Evolutionary conservation across 2,113 vertebrate species (phyloP).

Genomic region (Paradoxurus hermaphroditus): DNA sequence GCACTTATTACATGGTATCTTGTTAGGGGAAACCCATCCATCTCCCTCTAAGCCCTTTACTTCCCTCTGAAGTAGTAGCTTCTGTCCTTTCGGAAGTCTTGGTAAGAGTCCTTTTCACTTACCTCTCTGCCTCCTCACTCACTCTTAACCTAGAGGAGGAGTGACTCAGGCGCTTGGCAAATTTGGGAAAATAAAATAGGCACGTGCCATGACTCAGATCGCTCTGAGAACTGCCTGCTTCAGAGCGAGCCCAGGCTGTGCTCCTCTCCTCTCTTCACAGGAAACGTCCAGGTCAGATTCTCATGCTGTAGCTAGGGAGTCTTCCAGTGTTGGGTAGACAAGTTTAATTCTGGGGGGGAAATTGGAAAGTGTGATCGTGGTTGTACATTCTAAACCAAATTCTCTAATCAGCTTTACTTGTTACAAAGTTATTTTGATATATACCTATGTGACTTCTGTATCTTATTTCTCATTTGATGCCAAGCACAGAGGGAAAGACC

Average conservation of each 20-base stretch:
- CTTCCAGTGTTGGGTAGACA: background rate
- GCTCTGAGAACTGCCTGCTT: background rate
- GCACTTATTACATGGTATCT: background rate
- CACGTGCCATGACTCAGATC: background rate
- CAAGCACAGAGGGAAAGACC: background rate
- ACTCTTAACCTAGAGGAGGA: background rate
- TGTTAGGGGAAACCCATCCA: background rate
- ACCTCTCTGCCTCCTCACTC: background rate
- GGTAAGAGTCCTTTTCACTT: background rate
- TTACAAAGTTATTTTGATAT: background rate
- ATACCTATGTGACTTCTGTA: background rate
- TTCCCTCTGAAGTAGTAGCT: background rate
- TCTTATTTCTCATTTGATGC: constrained; percentile 10
- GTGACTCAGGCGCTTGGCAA: background rate
- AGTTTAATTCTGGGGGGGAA: background rate
- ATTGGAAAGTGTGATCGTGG: background rate
- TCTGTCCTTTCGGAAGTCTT: background rate
- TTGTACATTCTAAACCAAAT: background rate
- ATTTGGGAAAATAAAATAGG: background rate
- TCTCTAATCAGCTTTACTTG: background rate
- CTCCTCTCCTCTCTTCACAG: background rate
- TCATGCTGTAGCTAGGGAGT: background rate
- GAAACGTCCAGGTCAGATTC: background rate
- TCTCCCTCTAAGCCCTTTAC: background rate
- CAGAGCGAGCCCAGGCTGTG: background rate